Base-by-base conservation (phyloP, 2,888 invertebrate genomes). In the Eristalis arbustorum region DNA sequence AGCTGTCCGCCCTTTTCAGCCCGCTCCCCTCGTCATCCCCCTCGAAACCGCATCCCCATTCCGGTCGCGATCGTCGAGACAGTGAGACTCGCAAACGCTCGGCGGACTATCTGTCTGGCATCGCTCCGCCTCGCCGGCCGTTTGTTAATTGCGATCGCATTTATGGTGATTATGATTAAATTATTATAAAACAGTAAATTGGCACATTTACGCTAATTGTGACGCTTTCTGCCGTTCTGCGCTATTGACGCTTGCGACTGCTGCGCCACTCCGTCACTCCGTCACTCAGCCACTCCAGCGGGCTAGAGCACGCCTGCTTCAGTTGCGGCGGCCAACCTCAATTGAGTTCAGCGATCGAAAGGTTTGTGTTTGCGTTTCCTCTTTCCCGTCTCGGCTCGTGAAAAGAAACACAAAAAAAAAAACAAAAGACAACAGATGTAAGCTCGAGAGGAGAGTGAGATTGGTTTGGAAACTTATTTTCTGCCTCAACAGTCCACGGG, bases 131-230 rank as follows among this genome's bases (percentile, higher is more conserved):
- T 77, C 64, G 40, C 28, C 57, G 63, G 28, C 37, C 57, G 64
- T 40, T 59, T 66, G 72, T 73, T 73, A 79, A 79, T 72, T 73
- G 61, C 69, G 64, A 61, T 66, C 62, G 64, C 64, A 72, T 64
- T 64, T 57, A 72, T 73, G 79, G 66, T 77, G 57, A 69, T 79
- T 79, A 79, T 79, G 72, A 79, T 79, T 73, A 73, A 67, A 72
- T 72, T 72, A 66, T 61, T 67, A 79, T 79, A 61, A 79, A 79
- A 73, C 61, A 79, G 61, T 79, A 79, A 84, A 84, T 80, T 76
- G 84, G 76, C 84, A 72, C 80, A 76, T 84, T 84, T 42, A 81
- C 63, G 68, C 76, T 76, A 67, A 80, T 84, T 80, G 84, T 80
- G 80, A 84, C 76, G 80, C 71, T 79, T 57, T 84, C 75, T 66